Percentiles rank a stretch among this genome's conserved stretches.
These are phyloP conservation scores for Phalanger gymnotis DNA, from an alignment of 2,797 vertebrate genomes.

Conservation along the genomic window DNA sequence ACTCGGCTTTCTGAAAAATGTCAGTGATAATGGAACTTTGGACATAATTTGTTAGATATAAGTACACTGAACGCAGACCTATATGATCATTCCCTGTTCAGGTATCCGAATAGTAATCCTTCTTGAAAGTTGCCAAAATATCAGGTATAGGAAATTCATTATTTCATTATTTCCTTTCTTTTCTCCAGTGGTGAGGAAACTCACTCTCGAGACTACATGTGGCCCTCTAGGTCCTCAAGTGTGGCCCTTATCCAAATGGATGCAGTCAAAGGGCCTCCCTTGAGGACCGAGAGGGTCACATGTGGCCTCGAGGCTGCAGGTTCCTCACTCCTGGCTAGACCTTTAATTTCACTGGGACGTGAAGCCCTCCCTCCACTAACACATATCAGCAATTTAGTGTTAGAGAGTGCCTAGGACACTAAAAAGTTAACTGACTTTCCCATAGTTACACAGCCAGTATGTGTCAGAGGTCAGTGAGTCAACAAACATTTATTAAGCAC, in stretches of 20 bases:
- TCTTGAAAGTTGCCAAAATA: background rate
- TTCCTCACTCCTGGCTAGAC: too few species aligned
- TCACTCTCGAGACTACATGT: too few species aligned
- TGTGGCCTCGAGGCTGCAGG: too few species aligned
- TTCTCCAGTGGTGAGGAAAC: too few species aligned
- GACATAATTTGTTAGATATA: background rate
- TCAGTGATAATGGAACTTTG: background rate
- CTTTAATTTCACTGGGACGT: background rate
- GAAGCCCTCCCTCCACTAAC: background rate
- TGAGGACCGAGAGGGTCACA: too few species aligned
- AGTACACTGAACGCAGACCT: background rate
- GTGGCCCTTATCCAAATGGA: too few species aligned
- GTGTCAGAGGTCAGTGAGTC: background rate
- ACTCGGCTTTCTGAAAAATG: background rate
- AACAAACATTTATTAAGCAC: background rate
- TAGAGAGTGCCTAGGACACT: background rate
- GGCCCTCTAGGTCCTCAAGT: too few species aligned
- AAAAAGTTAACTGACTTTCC: background rate
- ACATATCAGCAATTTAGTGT: background rate
- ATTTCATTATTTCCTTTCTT: background rate
- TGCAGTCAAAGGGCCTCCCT: too few species aligned
- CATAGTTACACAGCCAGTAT: background rate
- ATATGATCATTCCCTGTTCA: background rate
- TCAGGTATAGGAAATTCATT: background rate
- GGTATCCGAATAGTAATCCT: background rate